Conservation (phyloP, 2,888 invertebrate species). For the Sminthurides aquaticus region DNA sequence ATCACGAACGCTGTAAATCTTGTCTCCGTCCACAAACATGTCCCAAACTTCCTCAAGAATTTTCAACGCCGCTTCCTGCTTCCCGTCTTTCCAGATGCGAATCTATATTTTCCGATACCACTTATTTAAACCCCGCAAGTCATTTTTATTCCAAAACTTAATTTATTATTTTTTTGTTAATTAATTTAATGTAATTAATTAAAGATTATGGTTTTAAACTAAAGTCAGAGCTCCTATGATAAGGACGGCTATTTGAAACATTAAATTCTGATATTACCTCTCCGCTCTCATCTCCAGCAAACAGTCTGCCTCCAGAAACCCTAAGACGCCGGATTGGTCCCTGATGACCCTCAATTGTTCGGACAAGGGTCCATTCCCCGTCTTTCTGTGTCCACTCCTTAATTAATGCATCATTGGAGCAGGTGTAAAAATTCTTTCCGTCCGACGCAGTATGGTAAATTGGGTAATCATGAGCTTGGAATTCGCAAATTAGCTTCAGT, state of each 20-base stretch:
- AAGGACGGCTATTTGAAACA: no score
- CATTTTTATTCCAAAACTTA: no score
- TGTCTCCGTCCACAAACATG: conserved; percentile 52
- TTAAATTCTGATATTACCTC: no score
- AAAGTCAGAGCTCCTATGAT: no score
- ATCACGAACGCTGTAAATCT: conserved; percentile 57
- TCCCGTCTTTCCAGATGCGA: conserved; percentile 53
- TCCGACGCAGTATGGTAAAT: conserved; percentile 56
- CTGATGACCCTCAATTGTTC: conserved; percentile 24
- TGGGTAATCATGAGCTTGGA: conserved; percentile 52
- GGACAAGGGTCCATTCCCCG: conserved; percentile 27
- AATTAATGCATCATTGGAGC: conserved; percentile 59
- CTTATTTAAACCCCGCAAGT: conserved; percentile 11
- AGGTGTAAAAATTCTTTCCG: conserved; percentile 54
- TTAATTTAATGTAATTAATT: conserved; percentile 12
- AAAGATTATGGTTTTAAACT: no score
- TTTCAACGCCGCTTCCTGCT: conserved; percentile 51
- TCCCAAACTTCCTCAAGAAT: conserved; percentile 60
- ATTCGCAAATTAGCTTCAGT: conserved; percentile 48
- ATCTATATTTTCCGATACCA: conserved; percentile 48
- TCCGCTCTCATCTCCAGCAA: conserved; percentile 58
- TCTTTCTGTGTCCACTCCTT: conserved; percentile 50
- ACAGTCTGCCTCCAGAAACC: conserved; percentile 49
- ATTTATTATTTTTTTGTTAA: no score
- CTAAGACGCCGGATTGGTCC: conserved; percentile 45